Base-by-base conservation (phyloP, 2,888 invertebrate genomes). In the Drosophila anomalata region DNA sequence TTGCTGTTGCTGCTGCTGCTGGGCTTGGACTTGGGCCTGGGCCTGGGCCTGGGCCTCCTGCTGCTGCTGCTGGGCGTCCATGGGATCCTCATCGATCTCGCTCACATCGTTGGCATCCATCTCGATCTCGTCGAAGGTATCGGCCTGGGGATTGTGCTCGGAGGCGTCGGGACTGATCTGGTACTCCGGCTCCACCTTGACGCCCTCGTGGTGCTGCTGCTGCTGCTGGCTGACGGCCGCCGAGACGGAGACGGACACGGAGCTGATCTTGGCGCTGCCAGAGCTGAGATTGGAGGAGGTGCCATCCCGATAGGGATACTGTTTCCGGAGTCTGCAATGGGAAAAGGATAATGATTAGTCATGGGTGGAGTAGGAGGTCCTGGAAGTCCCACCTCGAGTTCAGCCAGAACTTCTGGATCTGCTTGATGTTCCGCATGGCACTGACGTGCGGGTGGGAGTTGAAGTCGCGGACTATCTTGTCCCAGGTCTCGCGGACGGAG, bases 331-430 rank as follows among this genome's bases (percentile, higher is more conserved):
- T 53, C 91, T 91, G 58, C 1, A 71, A 77, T 41, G 1, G 46
- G 41, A 14, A 0, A 11, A 2, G 22, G 11, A n/a, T 33, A 36
- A n/a, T n/a, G 14, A 0, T 26, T 26, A n/a, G 36, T 17, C 17
- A 17, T 17, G 17, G 17, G 17, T 1, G 17, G 17, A 17, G 17
- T 17, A 17, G 17, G 17, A 17, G 17, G 14, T 17, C 9, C 42
- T 41, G 20, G 41, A 20, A 20, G 20, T 11, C 70, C 82, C 79
- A 91, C 91, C 91, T 90, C 42, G 91, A 89, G 77, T 92, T 92
- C 29, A 92, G 79, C 92, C 92, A 92, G 69, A 92, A 92, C 75
- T 92, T 92, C 70, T 92, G 92, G 36, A 92, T 90, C 77, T 92
- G 92, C 74, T 91, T 92, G 3, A 91, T 76, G 74, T 91, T 91